Percentiles rank a stretch among this genome's conserved stretches.
Conservation (phyloP, 2,797 vertebrate genomes). For the Enteromius mattozi region DNA sequence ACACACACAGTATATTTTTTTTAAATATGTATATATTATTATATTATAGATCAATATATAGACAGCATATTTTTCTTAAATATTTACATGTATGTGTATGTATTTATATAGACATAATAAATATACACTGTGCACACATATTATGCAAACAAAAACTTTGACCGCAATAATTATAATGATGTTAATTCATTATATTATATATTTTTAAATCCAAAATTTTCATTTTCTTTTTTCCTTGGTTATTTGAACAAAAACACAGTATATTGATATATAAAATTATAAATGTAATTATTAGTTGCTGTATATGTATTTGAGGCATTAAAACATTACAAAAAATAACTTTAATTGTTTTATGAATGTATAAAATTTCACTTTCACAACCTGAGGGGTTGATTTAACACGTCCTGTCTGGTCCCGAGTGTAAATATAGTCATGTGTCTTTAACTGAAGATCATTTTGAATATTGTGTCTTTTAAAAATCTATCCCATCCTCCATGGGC, state of each 20-base stretch:
- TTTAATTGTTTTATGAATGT: not conserved
- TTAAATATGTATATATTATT: too few relatives aligned
- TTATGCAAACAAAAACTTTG: too few relatives aligned
- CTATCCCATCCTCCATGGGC: not conserved
- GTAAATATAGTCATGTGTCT: not conserved
- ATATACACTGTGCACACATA: too few relatives aligned
- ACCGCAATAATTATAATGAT: too few relatives aligned
- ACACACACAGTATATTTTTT: too few relatives aligned
- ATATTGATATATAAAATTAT: not conserved
- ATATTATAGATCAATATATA: too few relatives aligned
- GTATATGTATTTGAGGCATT: not conserved
- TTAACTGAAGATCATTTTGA: not conserved
- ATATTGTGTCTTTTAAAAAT: slow-evolving; percentile 7
- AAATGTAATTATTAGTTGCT: not conserved
- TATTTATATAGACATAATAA: too few relatives aligned
- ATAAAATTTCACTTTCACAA: not conserved
- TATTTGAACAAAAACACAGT: not conserved
- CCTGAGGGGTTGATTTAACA: not conserved
- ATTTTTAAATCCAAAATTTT: not conserved
- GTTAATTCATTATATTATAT: not conserved
- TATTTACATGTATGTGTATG: too few relatives aligned
- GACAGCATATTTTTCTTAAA: too few relatives aligned
- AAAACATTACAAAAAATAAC: too few relatives aligned
- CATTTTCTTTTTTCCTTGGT: not conserved
- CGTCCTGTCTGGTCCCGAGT: not conserved